Base-by-base conservation (phyloP, 2,113 vertebrate genomes). In the Otolemur garnettii region DNA sequence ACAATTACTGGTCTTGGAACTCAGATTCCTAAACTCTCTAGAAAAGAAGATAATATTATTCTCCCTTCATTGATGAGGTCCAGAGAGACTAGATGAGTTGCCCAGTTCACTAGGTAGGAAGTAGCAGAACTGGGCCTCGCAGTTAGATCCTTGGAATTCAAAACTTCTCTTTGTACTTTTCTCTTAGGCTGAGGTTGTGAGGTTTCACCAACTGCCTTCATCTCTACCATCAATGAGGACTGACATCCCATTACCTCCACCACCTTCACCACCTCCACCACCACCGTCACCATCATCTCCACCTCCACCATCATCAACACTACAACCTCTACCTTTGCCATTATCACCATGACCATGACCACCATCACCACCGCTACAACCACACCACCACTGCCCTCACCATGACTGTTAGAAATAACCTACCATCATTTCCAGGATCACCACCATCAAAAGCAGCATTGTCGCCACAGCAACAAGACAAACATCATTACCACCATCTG, bases 161-260 rank as follows among this genome's bases (percentile, higher is more conserved):
- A 14, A 18, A 3, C 53, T 50, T 24, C 72, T 8, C 28, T 38
- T 5, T 1, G 26, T 11, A 3, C 64, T 45, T 35, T 21, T 77
- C 24, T 59, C 50, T 62, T 10, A 13, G 45, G 24, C 50, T 72
- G 42, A 55, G 38, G 9, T 13, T 64, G 22, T 1, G 38, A 79
- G 28, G 18, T 7, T 0, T 55, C 64, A 3, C 9, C 42, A 19
- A 19, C 9, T 17, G 0, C 8, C 60, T 11, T 19, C 14, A 2
- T 12, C 12, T 18, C 19, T 4, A 45, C 30, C 80, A 74, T 45
- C 7, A 15, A 15, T 1, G 35, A 7, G 9, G 26, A 7, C 0
- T 13, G 10, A 26, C 12, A 53, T 18, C 15, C 30, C 33, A 4
- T 7, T 57, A 33, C 28, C 50, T 50, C n/a, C 28, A n/a, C 35